Evolutionary conservation across 2,888 invertebrate genomes (phyloP).

Genomic region (Blomia tropicalis): DNA sequence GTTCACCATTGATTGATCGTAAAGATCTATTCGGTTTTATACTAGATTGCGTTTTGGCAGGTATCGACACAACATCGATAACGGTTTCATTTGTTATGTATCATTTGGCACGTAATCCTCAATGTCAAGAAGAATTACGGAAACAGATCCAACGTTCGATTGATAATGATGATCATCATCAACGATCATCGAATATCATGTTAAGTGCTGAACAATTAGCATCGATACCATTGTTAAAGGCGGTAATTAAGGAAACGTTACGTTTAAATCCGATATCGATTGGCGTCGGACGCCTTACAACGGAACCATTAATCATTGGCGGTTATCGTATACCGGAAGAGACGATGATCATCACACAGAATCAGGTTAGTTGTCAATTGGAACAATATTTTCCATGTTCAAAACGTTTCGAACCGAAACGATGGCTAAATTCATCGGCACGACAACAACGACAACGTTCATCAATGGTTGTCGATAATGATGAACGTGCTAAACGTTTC

Average conservation of each 20-base stretch:
- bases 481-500: slow-evolving; percentile 40
- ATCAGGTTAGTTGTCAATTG: slow-evolving; percentile 59
- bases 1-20: slow-evolving; percentile 50
- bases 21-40: slow-evolving; percentile 68
- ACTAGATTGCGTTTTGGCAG: slow-evolving; percentile 65
- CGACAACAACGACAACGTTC: too few species aligned
- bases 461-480: background rate
- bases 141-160: too few species aligned
- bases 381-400: slow-evolving; percentile 54
- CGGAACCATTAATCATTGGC: slow-evolving; percentile 51
- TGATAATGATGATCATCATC: too few species aligned
- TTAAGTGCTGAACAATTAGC: slow-evolving; percentile 15
- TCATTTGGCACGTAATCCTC: slow-evolving; percentile 53
- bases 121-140: slow-evolving; percentile 50
- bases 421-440: too few species aligned
- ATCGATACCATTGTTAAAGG: slow-evolving; percentile 52
- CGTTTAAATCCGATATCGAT: slow-evolving; percentile 65
- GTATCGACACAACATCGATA: slow-evolving; percentile 73
- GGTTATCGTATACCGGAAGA: slow-evolving; percentile 56
- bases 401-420: slow-evolving; percentile 53
- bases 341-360: slow-evolving; percentile 69
- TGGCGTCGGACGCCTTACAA: slow-evolving; percentile 59
- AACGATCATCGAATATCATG: too few species aligned
- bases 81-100: slow-evolving; percentile 60
- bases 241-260: slow-evolving; percentile 56